phyloP scores from a whole-genome alignment of 64 coral and sea anemone species.

The Montipora foliosa region DNA sequence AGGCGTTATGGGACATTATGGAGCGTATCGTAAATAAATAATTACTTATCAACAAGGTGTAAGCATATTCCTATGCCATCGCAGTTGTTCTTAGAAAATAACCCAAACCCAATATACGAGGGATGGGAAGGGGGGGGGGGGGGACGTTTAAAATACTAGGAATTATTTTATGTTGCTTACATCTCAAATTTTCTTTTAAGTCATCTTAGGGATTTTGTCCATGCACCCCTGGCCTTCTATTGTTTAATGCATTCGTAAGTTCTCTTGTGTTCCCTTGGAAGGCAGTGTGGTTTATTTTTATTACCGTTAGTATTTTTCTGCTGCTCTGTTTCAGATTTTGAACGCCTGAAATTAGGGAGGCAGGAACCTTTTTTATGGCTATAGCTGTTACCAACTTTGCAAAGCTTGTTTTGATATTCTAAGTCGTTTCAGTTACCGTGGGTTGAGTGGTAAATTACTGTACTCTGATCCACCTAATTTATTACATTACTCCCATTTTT shows the following conservation, averaged over 20 bases:
- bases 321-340: conserved; percentile 51
- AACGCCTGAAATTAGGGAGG: conserved; percentile 39
- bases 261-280: conserved; percentile 36
- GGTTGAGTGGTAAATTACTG: conserved; percentile 58
- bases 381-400: conserved; percentile 53
- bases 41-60: conserved; percentile 50
- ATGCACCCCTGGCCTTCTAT: conserved; percentile 43
- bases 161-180: conserved; percentile 11
- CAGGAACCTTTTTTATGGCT: conserved; percentile 50
- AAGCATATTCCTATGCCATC: conserved; percentile 7
- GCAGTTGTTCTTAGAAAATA: conserved; percentile 41
- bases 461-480: conserved; percentile 25
- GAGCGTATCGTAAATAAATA: conserved; percentile 58
- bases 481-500: conserved; percentile 50
- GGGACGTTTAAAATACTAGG: conserved; percentile 18
- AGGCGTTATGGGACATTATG: conserved; percentile 23
- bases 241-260: conserved; percentile 52
- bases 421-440: conserved; percentile 51
- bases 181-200: conserved; percentile 36
- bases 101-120: conserved; percentile 45
- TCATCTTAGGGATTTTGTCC: conserved; percentile 45
- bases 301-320: conserved; percentile 45
- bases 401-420: conserved; percentile 47
- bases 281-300: conserved; percentile 28
- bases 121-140: neutral